Evolutionary conservation across 2,113 vertebrate genomes (phyloP).

Genomic region (Dasyornis broadbenti): DNA sequence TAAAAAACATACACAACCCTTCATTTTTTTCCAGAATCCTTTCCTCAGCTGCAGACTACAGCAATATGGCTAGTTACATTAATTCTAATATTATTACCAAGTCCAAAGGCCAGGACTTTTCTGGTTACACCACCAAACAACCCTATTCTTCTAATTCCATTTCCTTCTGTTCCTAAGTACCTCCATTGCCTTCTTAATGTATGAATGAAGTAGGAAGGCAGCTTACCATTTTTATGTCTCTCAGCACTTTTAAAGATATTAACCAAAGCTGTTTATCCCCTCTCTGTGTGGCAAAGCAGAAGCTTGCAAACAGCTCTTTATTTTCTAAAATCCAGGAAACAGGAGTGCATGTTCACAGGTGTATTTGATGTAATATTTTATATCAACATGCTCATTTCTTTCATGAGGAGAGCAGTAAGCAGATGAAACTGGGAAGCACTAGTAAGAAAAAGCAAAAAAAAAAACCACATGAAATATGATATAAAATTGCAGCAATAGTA

Average conservation of each 20-base stretch:
- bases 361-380: constrained; percentile 41
- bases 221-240: not conserved
- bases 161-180: not conserved
- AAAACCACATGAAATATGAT: constrained; percentile 32
- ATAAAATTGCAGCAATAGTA: constrained; percentile 58
- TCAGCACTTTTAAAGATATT: constrained; percentile 10
- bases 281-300: not conserved
- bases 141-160: not conserved
- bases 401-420: constrained; percentile 16
- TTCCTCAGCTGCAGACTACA: not conserved
- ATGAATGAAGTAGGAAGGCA: not conserved
- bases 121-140: not conserved
- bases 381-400: constrained; percentile 15
- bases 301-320: not conserved
- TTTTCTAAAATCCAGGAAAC: constrained; percentile 19
- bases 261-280: not conserved
- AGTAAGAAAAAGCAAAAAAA: constrained; percentile 22
- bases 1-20: not conserved
- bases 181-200: not conserved
- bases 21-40: not conserved
- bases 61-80: not conserved
- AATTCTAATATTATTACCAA: not conserved
- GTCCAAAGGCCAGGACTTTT: not conserved
- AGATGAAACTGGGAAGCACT: constrained; percentile 52
- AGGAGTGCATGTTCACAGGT: not conserved